Conservation (phyloP, 2,888 invertebrate species). For the Onthophagus sagittarius region DNA sequence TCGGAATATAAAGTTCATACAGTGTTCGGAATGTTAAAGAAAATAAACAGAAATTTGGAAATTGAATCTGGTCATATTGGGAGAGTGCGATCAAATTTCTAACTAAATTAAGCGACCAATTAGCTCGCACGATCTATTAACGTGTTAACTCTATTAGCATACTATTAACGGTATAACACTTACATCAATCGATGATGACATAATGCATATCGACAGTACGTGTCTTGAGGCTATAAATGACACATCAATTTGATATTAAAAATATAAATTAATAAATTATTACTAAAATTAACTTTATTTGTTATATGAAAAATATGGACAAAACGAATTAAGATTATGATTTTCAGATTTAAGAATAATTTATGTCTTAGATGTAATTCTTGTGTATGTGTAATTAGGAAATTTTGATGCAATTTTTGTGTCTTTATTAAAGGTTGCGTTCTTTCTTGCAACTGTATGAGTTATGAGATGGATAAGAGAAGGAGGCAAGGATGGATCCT, state of each 20-base stretch:
- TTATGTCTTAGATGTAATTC: no score
- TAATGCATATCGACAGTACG: slow-evolving; percentile 4
- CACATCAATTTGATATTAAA: background rate
- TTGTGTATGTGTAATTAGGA: no score
- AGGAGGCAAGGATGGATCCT: slow-evolving; percentile 38
- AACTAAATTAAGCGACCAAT: slow-evolving; percentile 5
- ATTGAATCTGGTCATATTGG: background rate
- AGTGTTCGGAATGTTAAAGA: no score
- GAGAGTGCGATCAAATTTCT: slow-evolving; percentile 8
- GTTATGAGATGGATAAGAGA: slow-evolving; percentile 18
- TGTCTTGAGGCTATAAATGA: background rate
- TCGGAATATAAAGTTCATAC: no score
- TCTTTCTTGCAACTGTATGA: no score
- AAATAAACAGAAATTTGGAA: background rate
- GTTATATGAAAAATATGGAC: no score
- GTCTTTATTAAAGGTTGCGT: no score
- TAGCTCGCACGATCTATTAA: slow-evolving; percentile 9
- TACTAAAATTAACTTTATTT: background rate
- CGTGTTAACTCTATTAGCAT: slow-evolving; percentile 12
- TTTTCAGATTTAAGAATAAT: no score
- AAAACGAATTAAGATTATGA: no score
- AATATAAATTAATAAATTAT: background rate
- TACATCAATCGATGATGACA: slow-evolving; percentile 10
- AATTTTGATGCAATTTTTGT: no score
- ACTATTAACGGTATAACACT: slow-evolving; percentile 8